phyloP scores from a whole-genome alignment of 2,113 vertebrate species.

The Daubentonia madagascariensis region DNA sequence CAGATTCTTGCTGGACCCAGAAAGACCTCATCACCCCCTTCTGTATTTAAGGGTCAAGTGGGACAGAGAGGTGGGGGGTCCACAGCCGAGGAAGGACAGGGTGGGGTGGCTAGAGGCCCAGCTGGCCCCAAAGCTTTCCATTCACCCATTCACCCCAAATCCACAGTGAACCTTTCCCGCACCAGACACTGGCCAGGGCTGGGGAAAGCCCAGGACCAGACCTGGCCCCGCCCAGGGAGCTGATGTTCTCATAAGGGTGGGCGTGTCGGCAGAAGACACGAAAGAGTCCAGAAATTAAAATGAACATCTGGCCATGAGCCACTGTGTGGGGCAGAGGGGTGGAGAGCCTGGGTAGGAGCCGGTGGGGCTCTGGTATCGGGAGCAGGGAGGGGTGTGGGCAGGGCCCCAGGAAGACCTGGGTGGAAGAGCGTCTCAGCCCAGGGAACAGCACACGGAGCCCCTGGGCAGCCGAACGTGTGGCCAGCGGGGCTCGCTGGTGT shows the following conservation, averaged over 20 bases:
- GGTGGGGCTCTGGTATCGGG: not conserved
- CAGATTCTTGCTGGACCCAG: not conserved
- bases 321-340: no score
- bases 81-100: not conserved
- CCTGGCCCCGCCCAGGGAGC: not conserved
- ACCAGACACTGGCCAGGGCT: not conserved
- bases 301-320: not conserved
- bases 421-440: not conserved
- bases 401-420: no score
- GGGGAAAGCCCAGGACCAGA: not conserved
- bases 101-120: not conserved
- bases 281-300: not conserved
- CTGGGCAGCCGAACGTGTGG: not conserved
- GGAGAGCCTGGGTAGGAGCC: not conserved
- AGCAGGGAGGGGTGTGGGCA: not conserved
- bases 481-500: not conserved
- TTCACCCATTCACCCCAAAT: not conserved
- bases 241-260: no score
- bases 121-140: not conserved
- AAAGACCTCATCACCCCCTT: not conserved
- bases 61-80: not conserved
- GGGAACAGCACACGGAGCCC: rapidly evolving
- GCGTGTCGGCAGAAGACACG: not conserved
- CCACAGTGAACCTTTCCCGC: no score
- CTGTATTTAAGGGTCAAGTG: not conserved